Base-by-base conservation (phyloP, 2,113 vertebrate genomes). In the Colius striatus region DNA sequence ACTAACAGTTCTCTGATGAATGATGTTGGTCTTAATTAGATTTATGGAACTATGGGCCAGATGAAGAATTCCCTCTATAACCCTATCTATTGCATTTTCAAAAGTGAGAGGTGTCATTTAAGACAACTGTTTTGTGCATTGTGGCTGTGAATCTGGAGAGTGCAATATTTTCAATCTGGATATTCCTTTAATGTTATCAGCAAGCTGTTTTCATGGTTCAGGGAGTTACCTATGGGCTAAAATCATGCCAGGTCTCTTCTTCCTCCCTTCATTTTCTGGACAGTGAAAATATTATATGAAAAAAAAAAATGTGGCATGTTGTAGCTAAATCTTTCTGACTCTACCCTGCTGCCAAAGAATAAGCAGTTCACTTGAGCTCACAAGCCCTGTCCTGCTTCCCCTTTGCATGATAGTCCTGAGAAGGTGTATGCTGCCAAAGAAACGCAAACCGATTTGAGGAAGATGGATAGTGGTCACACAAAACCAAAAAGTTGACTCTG, bases 121-220 rank as follows among this genome's bases (percentile, higher is more conserved):
- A 48, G 29, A 75, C 58, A 43, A 62, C 6, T 34, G 34, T 20
- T 90, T 70, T 55, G 21, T 57, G 27, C 78, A 70, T 91, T 38
- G 14, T 82, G 92, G 81, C 84, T 86, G 73, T 0, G 0, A 82
- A 82, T 62, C 57, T 94, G 93, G 89, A 94, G 93, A 95, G 92
- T 79, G 91, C 93, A 92, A 79, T 95, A 91, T 97, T 96, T 97
- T 94, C 92, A 95, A 90, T 96, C 68, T 84, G 62, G 72, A 54
- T 89, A 75, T 82, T 89, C 11, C 84, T 86, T 67, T 78, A 61
- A 68, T 72, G 53, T 76, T 91, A 75, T 81, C 84, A 78, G 25
- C 76, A 87, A 77, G 76, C 76, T 87, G 45, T 75, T 87, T 90
- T 60, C 48, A n/a, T 63, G 57, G 92, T 93, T 87, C 70, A 92